Evolutionary conservation across 2,113 vertebrate genomes (phyloP).

Genomic region (Phalacrocorax pelagicus): DNA sequence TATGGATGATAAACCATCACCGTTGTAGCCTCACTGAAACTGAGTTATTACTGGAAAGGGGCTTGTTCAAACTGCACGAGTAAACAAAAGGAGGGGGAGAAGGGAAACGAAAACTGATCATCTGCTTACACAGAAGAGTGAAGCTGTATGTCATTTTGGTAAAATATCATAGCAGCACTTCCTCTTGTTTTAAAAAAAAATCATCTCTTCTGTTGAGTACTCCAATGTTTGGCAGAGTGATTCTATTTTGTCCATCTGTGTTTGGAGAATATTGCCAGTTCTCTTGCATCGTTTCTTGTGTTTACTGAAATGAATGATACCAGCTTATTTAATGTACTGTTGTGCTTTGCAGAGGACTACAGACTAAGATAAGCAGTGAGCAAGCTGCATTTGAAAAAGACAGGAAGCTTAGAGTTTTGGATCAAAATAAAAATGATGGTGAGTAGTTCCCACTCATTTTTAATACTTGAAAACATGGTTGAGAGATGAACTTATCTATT

Average conservation of each 20-base stretch:
- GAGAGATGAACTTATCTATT: background rate
- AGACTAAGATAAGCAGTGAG: constrained; percentile 17
- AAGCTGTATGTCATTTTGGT: constrained; percentile 15
- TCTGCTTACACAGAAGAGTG: background rate
- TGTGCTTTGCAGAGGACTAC: constrained; percentile 69
- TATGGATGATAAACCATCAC: background rate
- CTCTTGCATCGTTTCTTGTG: constrained; percentile 7
- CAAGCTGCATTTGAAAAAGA: constrained; percentile 19
- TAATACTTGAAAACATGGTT: background rate
- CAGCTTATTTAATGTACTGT: constrained; percentile 39
- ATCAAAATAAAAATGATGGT: constrained; percentile 61
- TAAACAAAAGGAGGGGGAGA: background rate
- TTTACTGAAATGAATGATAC: constrained; percentile 55
- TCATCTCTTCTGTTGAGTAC: constrained; percentile 1
- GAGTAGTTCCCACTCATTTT: constrained; percentile 44
- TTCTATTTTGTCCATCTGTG: constrained; percentile 68
- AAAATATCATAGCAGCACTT: constrained; percentile 47
- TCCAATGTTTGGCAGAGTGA: constrained; percentile 53
- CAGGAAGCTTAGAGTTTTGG: constrained; percentile 30
- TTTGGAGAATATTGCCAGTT: constrained; percentile 62
- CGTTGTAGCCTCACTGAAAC: background rate
- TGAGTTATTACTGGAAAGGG: background rate
- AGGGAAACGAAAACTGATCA: background rate
- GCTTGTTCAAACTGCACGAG: background rate
- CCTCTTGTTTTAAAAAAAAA: background rate